Base-by-base conservation (phyloP, 2,113 vertebrate genomes). In the Caracal caracal region DNA sequence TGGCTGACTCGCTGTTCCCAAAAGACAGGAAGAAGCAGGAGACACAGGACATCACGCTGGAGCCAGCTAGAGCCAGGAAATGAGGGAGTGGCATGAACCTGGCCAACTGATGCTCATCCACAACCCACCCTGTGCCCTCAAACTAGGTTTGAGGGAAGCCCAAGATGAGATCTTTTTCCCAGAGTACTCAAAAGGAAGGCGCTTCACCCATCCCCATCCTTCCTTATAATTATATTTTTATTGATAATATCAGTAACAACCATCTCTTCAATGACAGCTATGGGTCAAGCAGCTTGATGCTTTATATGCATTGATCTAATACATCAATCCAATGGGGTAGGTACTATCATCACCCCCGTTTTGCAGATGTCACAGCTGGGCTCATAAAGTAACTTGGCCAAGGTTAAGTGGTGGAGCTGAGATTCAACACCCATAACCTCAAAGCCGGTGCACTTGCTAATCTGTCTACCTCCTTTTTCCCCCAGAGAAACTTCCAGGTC, bases 1-100 rank as follows among this genome's bases (percentile, higher is more conserved):
- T 99, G 98, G 99, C 99, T 0, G 99, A 99, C 98, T 99, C 99
- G 30, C 99, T 99, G 99, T 99, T 99, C 81, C 99, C 99, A 0
- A 99, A 99, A 40, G 99, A 99, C 96, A 99, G 98, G 99, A 99
- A 99, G 99, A 99, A 99, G 98, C 99, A 99, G 99, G 99, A 99
- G 97, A 99, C 10, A 56, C 99, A 99, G 47, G 99, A 99, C 98
- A 99, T 99, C 84, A 99, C 99, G 3, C 99, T 99, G 98, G 99
- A 99, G 71, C 99, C 99, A 7, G 99, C 99, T 99, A 98, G 1
- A 75, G 85, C 53, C 40, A 11, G 9, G 76, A 65, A 22, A 82
- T 35, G 47, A 65, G 28, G 87, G n/a, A 87, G 61, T 47, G 26
- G 17, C 15, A 8, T 87, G 7, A 19, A 92, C 6, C 13, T 2